A percentile compares a stretch with the other conserved stretches of the same genome.
These are phyloP conservation scores for Ammospiza nelsoni DNA, from an alignment of 2,113 vertebrate species.

Conservation along the genomic window DNA sequence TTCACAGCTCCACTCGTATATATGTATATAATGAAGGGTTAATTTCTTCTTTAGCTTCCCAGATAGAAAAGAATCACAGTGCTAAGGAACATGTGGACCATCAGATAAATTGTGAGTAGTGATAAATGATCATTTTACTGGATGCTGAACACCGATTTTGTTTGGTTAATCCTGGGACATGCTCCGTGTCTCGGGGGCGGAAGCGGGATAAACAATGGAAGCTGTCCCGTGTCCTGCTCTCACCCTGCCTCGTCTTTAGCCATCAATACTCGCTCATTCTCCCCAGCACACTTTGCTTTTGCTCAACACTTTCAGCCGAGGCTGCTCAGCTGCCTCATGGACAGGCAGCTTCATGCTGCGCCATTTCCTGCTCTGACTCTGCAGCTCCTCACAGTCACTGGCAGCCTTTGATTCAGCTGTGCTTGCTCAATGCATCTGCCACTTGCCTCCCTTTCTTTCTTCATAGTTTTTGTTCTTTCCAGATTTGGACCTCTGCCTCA, in stretches of 20 bases:
- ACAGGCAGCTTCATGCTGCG: constrained; percentile 48
- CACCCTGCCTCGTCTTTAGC: constrained; percentile 45
- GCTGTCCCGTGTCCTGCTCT: constrained; percentile 50
- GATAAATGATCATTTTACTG: neutral
- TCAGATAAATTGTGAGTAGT: constrained; percentile 78
- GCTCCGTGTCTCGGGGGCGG: neutral
- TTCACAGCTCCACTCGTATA: neutral
- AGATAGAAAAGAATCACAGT: constrained; percentile 67
- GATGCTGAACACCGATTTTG: neutral
- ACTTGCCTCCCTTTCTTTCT: constrained; percentile 48
- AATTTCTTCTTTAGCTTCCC: constrained; percentile 72
- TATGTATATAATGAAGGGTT: neutral
- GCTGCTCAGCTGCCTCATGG: constrained; percentile 61
- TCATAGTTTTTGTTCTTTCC: constrained; percentile 49
- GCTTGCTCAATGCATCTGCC: constrained; percentile 59
- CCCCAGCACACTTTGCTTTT: constrained; percentile 50
- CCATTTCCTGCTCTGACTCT: constrained; percentile 59
- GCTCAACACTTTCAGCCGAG: neutral
- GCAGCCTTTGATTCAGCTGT: constrained; percentile 65
- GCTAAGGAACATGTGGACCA: constrained; percentile 67
- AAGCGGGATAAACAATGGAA: constrained; percentile 17
- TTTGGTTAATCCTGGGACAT: neutral
- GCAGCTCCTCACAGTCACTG: constrained; percentile 48
- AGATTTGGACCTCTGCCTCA: constrained; percentile 57
- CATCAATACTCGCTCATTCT: constrained; percentile 53